Evolutionary conservation across 2,797 vertebrate species (phyloP).

Genomic region (Phalloptychus januarius): DNA sequence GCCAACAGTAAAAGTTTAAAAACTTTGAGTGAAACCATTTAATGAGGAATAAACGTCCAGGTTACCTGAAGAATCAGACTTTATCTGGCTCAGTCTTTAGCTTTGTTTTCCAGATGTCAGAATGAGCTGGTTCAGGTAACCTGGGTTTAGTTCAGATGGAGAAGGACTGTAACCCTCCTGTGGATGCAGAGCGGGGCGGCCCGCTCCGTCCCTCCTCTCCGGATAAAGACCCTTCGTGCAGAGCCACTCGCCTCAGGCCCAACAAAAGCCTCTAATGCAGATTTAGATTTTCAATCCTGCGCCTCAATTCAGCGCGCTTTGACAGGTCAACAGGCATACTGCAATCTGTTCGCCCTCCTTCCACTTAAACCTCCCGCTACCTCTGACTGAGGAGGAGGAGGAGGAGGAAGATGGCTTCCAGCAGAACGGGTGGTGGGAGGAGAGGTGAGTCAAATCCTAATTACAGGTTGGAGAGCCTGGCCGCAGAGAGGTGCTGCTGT

Average conservation of each 20-base stretch:
- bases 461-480: constrained; percentile 51
- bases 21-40: background rate
- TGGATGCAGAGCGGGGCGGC: background rate
- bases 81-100: background rate
- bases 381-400: constrained; percentile 20
- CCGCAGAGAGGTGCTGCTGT: constrained; percentile 43
- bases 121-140: background rate
- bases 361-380: constrained; percentile 52
- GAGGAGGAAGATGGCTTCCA: background rate
- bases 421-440: constrained; percentile 2
- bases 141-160: background rate
- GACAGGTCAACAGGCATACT: constrained; percentile 76
- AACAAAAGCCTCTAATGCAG: constrained; percentile 81
- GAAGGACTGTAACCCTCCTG: background rate
- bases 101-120: background rate
- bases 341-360: constrained; percentile 75
- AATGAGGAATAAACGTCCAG: background rate
- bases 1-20: background rate
- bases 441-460: constrained; percentile 36
- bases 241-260: constrained; percentile 64
- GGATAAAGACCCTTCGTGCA: constrained; percentile 71
- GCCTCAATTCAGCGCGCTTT: constrained; percentile 63
- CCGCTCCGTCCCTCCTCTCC: constrained; percentile 23
- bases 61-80: background rate
- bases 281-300: constrained; percentile 81